Base-by-base conservation (phyloP, 2,113 vertebrate species). In the Coturnix japonica region DNA sequence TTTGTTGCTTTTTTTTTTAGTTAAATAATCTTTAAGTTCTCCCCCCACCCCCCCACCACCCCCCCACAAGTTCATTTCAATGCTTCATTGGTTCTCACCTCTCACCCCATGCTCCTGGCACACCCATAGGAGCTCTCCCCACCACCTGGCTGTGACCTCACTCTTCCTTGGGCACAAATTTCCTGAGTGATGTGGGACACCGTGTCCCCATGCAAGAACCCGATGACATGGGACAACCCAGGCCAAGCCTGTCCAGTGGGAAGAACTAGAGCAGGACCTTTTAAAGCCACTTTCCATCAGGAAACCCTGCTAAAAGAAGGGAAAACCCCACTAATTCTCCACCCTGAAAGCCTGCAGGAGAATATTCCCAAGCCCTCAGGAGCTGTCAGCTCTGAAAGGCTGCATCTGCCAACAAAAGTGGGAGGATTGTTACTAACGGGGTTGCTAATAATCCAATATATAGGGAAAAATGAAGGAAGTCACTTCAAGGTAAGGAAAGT, bases 1-100 rank as follows among this genome's bases (percentile, higher is more conserved):
- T 92, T 84, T 95, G 14, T 53, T 49, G 22, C 14, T 26, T 49
- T 51, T 51, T 53, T 53, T 96, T 94, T 90, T 95, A 13, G 96
- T 97, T 96, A 97, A 97, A 94, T 95, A 92, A 96, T 95, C 90
- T 97, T 97, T 97, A 97, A 97, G 96, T 87, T 18, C 25, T 90
- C 85, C 61, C 92, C 85, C 64, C 91, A 10, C 6, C 11, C 21
- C 46, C 46, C 46, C 46, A 9, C 39, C 37, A 7, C 10, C 10
- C 37, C 37, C 37, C 37, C 37, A 69, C 23, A 75, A 37, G 37
- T 53, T 47, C 4, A 84, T 92, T 96, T 96, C 94, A 96, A 94
- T 70, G 83, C 95, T 86, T 93, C 72, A 44, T 59, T 87, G 49
- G 86, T 92, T 97, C 90, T 97, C 33, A 44, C 91, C 95, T 89